Conservation (phyloP, 2,113 vertebrate genomes). For the Cebidichthys violaceus region DNA sequence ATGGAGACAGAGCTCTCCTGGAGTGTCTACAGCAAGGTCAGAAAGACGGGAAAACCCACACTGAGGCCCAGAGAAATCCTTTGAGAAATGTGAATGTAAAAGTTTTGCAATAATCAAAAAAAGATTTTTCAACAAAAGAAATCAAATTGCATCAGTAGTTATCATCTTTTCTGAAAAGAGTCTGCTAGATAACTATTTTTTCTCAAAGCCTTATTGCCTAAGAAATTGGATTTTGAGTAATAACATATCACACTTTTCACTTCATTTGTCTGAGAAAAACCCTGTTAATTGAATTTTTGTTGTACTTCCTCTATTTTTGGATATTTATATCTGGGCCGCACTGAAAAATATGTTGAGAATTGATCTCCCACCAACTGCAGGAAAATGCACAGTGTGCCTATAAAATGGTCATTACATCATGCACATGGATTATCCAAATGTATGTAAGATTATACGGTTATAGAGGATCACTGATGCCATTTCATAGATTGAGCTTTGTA, state of each 20-base stretch:
- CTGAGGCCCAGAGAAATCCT: background rate
- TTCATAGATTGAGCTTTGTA: conserved; percentile 28
- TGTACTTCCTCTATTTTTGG: background rate
- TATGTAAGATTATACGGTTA: conserved; percentile 42
- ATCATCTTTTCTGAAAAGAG: background rate
- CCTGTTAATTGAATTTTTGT: background rate
- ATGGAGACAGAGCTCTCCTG: conserved; percentile 96
- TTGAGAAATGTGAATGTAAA: background rate
- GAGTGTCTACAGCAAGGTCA: conserved; percentile 96
- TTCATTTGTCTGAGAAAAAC: background rate
- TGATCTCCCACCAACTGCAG: background rate
- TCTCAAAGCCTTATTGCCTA: background rate
- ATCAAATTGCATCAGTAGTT: background rate
- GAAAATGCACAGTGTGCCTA: background rate
- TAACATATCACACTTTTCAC: background rate
- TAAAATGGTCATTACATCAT: conserved; percentile 38
- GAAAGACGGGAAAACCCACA: background rate
- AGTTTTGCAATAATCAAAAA: background rate
- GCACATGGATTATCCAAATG: conserved; percentile 35
- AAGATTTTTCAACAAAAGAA: background rate
- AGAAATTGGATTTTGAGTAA: conserved; percentile 1
- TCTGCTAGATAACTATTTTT: background rate
- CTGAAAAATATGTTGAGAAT: background rate
- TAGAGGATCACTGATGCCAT: conserved; percentile 17
- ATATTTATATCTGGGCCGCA: background rate